A percentile compares a stretch with the other conserved stretches of the same genome.
These are phyloP conservation scores for Sebastes nivosus DNA, from an alignment of 2,797 vertebrate species.

Conservation along the genomic window DNA sequence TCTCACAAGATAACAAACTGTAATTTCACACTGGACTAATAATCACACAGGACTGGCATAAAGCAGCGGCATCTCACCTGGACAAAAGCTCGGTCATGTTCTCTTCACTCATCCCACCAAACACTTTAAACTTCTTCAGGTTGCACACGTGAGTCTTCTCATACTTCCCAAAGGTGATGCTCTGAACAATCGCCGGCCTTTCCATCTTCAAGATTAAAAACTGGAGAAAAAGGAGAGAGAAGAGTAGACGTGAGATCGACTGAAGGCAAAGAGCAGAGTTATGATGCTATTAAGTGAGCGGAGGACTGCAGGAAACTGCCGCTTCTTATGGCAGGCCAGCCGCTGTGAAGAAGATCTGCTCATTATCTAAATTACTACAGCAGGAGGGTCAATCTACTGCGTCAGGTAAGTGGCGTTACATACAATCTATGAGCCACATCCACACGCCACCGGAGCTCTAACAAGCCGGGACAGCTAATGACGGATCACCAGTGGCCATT, in stretches of 20 bases:
- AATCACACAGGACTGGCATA: neutral
- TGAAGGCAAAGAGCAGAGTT: neutral
- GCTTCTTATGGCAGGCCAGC: neutral
- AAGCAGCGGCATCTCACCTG: slow-evolving; percentile 79
- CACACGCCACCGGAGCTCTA: slow-evolving; percentile 5
- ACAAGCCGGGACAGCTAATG: slow-evolving; percentile 5
- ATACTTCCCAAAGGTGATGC: slow-evolving; percentile 98
- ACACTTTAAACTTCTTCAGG: slow-evolving; percentile 99
- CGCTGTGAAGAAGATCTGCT: slow-evolving; percentile 15
- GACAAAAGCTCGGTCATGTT: slow-evolving; percentile 99
- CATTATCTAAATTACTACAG: slow-evolving; percentile 19
- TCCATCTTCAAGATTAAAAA: slow-evolving; percentile 98
- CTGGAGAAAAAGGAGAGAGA: slow-evolving; percentile 68
- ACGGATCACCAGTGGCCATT: slow-evolving; percentile 7
- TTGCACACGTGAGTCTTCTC: slow-evolving; percentile 99
- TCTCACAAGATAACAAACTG: neutral
- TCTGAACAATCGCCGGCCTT: slow-evolving; percentile 96
- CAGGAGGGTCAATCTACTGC: slow-evolving; percentile 6
- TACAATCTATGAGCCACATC: slow-evolving; percentile 14
- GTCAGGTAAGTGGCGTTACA: slow-evolving; percentile 19
- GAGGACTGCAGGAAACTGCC: neutral
- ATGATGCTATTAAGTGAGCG: neutral
- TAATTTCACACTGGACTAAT: neutral
- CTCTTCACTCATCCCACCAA: slow-evolving; percentile 99
- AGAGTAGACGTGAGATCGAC: neutral